These are phyloP conservation scores for Otis tarda DNA, from an alignment of 2,113 vertebrate species.

Conservation along the genomic window DNA sequence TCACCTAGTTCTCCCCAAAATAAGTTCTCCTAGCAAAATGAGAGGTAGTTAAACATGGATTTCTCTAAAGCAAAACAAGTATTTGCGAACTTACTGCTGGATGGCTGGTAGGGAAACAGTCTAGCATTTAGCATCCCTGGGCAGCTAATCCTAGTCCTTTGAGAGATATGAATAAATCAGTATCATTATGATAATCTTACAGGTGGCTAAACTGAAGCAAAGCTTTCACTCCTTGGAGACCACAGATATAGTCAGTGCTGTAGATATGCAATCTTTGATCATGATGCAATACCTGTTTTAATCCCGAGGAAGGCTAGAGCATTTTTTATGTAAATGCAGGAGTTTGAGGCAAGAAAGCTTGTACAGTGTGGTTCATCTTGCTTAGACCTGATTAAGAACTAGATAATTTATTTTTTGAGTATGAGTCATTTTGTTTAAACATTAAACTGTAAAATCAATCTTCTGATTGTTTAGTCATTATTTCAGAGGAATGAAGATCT, in stretches of 20 bases:
- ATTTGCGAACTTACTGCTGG: slow-evolving; percentile 23
- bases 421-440: neutral
- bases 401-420: neutral
- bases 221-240: neutral
- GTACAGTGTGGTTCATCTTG: neutral
- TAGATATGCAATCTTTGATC: fast-evolving
- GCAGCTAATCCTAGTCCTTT: neutral
- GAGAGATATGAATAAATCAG: neutral
- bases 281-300: neutral
- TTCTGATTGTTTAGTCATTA: neutral
- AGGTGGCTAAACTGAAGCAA: neutral
- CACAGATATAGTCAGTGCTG: neutral
- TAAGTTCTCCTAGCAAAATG: slow-evolving; percentile 7
- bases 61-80: slow-evolving; percentile 22
- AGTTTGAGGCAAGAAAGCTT: neutral
- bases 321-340: neutral
- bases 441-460: slow-evolving; percentile 1
- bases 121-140: neutral
- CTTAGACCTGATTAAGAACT: neutral
- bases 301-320: neutral
- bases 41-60: slow-evolving; percentile 7
- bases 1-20: neutral
- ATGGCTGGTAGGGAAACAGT: neutral
- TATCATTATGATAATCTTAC: neutral
- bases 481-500: neutral